Percentiles rank a stretch among this genome's conserved stretches.
Conservation (phyloP, 1,140 invertebrate species). For the Lamellibrachia luymesi region DNA sequence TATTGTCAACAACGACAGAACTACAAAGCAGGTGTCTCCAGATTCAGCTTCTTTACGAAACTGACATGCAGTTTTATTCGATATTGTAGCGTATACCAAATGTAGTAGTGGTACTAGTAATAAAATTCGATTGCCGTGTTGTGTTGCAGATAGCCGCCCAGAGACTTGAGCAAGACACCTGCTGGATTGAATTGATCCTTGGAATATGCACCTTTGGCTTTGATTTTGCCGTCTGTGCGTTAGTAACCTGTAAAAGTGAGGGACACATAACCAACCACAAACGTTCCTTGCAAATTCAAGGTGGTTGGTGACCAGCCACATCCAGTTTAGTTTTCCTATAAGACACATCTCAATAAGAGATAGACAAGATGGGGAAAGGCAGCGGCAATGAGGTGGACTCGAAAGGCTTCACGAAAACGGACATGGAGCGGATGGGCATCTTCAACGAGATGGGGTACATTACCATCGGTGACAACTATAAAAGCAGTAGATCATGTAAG, state of each 20-base stretch:
- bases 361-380: neutral
- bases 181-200: neutral
- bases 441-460: slow-evolving; percentile 57
- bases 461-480: slow-evolving; percentile 53
- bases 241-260: neutral
- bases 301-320: too few relatives aligned
- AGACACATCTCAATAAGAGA: neutral
- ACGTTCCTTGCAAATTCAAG: too few relatives aligned
- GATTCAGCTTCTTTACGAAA: neutral
- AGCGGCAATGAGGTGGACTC: neutral
- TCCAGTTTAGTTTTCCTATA: too few relatives aligned
- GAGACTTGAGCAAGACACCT: neutral
- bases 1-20: neutral
- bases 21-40: neutral
- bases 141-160: neutral
- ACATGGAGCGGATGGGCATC: slow-evolving; percentile 57
- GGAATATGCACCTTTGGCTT: too few relatives aligned
- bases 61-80: neutral
- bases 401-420: slow-evolving; percentile 39
- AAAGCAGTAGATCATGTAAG: slow-evolving; percentile 12
- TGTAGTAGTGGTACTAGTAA: neutral
- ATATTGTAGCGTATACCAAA: neutral
- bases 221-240: neutral
- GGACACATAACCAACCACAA: too few relatives aligned
- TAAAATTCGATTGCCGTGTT: neutral